Base-by-base conservation (phyloP, 2,113 vertebrate genomes). In the Zosterops hypoxanthus region DNA sequence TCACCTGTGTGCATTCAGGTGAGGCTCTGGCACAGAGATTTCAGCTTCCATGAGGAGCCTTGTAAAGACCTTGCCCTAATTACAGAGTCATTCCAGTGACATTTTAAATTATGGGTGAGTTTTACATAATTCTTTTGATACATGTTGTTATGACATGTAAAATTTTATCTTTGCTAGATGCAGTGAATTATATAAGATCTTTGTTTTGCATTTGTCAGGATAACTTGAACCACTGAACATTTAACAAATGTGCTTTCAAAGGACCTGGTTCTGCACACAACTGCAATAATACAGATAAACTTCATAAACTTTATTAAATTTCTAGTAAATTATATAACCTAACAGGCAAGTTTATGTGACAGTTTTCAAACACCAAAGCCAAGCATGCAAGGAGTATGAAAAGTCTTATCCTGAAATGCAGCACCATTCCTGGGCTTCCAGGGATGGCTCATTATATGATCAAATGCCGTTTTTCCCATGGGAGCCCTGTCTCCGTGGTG, bases 51-150 rank as follows among this genome's bases (percentile, higher is more conserved):
- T 17, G 16, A 36, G 90, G 60, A 84, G 75, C 55, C 84, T 94
- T 89, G 91, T 73, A 63, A 71, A 96, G 86, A 82, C 95, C 82
- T 86, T 78, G 71, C 89, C 93, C 93, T 97, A 96, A 94, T 97
- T 97, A 82, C 8, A 9, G 97, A 78, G 55, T 28, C 80, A 87
- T 93, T 92, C 86, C 60, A 56, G 63, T 50, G 94, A 78, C 95
- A 86, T 86, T 96, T 91, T 94, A 97, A 97, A 97, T 97, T 76
- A 86, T 86, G 77, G 77, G 92, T 97, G 96, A 96, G 92, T 53
- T 94, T 97, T 77, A 50, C 86, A 70, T 94, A 88, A 90, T 91
- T 92, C 83, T 86, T 94, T 89, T 81, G 86, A 59, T 73, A 94
- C 7, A 19, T 64, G 47, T 91, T 97, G 86, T 92, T 95, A 72